phyloP scores from a whole-genome alignment of 2,888 invertebrate species.

The Mimumesa dahlbomi region DNA sequence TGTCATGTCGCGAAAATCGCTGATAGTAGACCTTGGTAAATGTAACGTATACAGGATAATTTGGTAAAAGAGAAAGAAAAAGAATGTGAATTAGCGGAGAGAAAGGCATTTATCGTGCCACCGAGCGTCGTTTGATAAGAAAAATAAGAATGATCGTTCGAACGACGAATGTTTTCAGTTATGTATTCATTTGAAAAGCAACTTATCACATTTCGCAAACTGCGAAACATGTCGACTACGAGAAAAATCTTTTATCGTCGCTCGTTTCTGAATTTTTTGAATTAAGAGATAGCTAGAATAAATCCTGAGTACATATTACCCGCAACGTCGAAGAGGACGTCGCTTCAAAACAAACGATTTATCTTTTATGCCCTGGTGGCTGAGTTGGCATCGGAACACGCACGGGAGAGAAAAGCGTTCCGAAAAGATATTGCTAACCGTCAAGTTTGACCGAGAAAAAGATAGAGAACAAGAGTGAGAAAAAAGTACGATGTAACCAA shows the following conservation, averaged over 20 bases:
- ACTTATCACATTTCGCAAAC: neutral
- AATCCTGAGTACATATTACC: conserved; percentile 22
- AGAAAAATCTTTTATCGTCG: conserved; percentile 10
- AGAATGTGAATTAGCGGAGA: neutral
- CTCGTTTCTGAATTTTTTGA: neutral
- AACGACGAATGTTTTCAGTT: neutral
- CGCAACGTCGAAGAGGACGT: conserved; percentile 39
- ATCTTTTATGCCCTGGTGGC: conserved; percentile 75
- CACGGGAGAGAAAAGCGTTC: conserved; percentile 66
- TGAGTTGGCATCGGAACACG: conserved; percentile 67
- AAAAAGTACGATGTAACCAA: conserved; percentile 15
- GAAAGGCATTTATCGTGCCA: neutral
- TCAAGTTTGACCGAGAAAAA: conserved; percentile 18
- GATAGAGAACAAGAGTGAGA: conserved; percentile 6
- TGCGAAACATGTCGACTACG: conserved; percentile 1
- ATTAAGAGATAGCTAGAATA: conserved; percentile 31
- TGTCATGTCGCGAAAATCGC: neutral
- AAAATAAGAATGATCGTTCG: neutral
- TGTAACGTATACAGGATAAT: no score
- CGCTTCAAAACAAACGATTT: conserved; percentile 76
- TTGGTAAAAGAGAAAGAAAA: no score
- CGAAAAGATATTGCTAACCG: conserved; percentile 35
- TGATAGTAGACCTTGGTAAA: no score
- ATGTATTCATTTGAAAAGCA: neutral
- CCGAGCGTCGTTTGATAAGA: neutral